Conservation (phyloP, 2,113 vertebrate species). For the Mesembrinibis cayennensis region DNA sequence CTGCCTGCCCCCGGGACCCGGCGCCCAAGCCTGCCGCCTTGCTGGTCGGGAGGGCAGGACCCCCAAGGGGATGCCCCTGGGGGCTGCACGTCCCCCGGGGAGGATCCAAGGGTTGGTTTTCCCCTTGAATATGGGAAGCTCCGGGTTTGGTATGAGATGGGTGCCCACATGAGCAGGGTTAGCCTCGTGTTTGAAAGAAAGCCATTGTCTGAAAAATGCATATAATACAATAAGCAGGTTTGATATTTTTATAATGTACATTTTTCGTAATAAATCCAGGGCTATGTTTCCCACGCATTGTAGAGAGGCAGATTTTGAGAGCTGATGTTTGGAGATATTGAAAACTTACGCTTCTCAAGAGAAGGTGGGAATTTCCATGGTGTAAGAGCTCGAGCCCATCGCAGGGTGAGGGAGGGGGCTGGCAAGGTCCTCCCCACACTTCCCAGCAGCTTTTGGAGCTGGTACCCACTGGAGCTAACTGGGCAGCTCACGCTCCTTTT, state of each 20-base stretch:
- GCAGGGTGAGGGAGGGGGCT: not conserved
- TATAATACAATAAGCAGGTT: not conserved
- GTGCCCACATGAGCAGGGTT: not conserved
- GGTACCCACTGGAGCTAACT: not conserved
- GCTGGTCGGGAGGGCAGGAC: not conserved
- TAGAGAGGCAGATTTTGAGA: not conserved
- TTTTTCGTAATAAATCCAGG: not conserved
- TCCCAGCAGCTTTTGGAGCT: not conserved
- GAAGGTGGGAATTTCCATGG: not conserved
- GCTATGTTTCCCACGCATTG: not conserved
- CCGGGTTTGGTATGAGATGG: not conserved
- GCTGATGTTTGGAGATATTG: not conserved
- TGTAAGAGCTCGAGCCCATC: not conserved
- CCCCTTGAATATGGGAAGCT: not conserved
- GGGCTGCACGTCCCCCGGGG: not conserved
- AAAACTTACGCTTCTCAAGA: not conserved
- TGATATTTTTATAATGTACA: not conserved
- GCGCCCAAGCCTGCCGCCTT: accelerated
- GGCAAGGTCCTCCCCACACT: not conserved
- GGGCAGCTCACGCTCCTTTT: not conserved
- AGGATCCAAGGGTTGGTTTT: not conserved
- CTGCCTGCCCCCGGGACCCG: not conserved
- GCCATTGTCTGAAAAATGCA: not conserved
- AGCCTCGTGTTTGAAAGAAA: not conserved
- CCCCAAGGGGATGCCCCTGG: not conserved